Base-by-base conservation (phyloP, 2,797 vertebrate species). In the Heterohyrax brucei region DNA sequence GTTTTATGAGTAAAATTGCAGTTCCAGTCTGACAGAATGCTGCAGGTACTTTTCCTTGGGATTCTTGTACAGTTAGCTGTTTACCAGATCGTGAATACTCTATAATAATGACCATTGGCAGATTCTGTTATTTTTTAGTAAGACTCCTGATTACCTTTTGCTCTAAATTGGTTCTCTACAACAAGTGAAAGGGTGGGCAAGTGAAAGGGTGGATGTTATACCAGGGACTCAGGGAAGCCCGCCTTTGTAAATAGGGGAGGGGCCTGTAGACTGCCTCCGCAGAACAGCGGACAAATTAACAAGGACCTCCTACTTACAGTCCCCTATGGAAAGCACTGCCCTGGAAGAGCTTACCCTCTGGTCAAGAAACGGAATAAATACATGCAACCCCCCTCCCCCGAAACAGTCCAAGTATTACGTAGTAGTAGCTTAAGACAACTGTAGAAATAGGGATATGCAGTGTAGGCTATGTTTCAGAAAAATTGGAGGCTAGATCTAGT, bases 1-100 rank as follows among this genome's bases (percentile, higher is more conserved):
- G 89, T 96, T 97, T 97, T 94, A 89, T 94, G 50, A 97, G 93
- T 96, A 97, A 95, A 98, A 97, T 96, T 88, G 44, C 48, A 70
- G 9, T 82, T 95, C 83, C 3, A n/a, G 26, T 96, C 53, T 82
- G 79, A 12, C 46, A 95, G 77, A 96, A 76, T 83, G 73, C 53
- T 79, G 2, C 30, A 81, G 77, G 9, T 48, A 33, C 39, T 59
- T 97, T 97, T 97, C 44, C 80, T 96, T 89, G 59, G 59, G 76
- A 44, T 97, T 96, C 33, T 97, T 50, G 61, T 0, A 1, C 0
- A 97, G 61, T 21, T 79, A 5, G 24, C 64, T 94, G 0, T 83
- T 94, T 95, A 61, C 39, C 48, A 24, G 39, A 39, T 39, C 39
- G 3, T 39, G 39, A 30, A 13, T 83, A 0, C 64, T 96, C 44